Evolutionary conservation across 2,888 invertebrate species (phyloP).

Genomic region (Mechanitis mazaeus): DNA sequence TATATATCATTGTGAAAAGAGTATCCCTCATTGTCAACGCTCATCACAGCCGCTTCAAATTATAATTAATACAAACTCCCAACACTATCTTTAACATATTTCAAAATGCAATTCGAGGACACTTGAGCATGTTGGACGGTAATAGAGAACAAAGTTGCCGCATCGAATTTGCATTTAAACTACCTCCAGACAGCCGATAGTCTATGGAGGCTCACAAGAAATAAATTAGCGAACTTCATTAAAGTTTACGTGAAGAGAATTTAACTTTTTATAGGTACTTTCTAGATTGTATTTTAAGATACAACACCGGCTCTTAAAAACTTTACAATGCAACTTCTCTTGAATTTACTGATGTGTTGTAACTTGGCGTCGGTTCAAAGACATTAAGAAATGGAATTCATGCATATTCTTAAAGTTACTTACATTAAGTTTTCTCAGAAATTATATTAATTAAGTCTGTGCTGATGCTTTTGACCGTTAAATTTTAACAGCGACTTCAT

Average conservation of each 20-base stretch:
- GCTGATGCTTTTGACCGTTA: neutral
- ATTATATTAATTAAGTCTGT: constrained; percentile 7
- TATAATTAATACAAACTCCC: too few species aligned
- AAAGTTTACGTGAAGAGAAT: neutral
- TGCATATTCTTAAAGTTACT: constrained; percentile 23
- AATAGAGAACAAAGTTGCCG: constrained; percentile 10
- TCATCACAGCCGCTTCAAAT: too few species aligned
- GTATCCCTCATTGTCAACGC: too few species aligned
- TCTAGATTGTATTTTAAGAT: neutral
- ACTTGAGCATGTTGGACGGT: constrained; percentile 1
- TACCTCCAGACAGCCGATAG: constrained; percentile 4
- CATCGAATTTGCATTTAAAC: constrained; percentile 13
- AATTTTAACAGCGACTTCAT: too few species aligned
- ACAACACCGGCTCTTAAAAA: neutral
- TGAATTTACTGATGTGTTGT: constrained; percentile 18
- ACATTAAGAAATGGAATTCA: constrained; percentile 20
- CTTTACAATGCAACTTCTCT: constrained; percentile 12
- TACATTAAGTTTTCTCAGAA: constrained; percentile 15
- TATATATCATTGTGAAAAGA: too few species aligned
- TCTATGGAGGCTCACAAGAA: constrained; percentile 2
- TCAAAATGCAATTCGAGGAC: neutral
- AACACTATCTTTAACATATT: neutral
- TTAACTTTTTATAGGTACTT: neutral
- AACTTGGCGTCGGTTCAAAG: constrained; percentile 26
- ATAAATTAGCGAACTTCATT: constrained; percentile 7